Conservation (phyloP, 2,113 vertebrate genomes). For the Penelope pileata region DNA sequence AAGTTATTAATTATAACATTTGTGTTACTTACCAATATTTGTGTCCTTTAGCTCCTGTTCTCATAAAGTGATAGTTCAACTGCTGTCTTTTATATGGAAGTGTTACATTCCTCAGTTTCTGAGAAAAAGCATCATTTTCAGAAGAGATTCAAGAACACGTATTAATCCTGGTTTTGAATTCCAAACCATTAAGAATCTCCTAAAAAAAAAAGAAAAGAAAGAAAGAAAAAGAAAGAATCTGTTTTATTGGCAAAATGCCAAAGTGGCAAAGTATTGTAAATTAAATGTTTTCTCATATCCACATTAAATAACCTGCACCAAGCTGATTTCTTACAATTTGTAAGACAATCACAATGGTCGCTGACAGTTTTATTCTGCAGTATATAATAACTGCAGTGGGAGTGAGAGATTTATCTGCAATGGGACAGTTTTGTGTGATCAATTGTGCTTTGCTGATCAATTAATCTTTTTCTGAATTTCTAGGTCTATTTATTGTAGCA, state of each 20-base stretch:
- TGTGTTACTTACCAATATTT: not conserved
- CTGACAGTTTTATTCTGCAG: not conserved
- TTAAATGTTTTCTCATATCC: not conserved
- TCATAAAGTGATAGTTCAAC: not conserved
- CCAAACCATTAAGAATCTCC: not conserved
- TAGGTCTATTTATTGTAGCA: not conserved
- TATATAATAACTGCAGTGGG: not conserved
- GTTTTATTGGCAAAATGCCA: not conserved
- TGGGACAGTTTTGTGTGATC: not conserved
- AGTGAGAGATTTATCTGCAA: not conserved
- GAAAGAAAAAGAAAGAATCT: not conserved
- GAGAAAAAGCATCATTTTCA: not conserved
- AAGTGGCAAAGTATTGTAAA: not conserved
- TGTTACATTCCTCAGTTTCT: rapidly evolving
- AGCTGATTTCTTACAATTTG: not conserved
- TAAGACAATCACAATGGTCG: not conserved
- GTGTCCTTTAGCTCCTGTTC: not conserved
- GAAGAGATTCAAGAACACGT: not conserved
- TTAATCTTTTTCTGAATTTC: not conserved
- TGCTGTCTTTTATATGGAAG: not conserved
- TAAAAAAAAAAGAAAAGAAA: no score
- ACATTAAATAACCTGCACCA: rapidly evolving
- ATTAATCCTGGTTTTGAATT: not conserved
- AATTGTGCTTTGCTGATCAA: not conserved
- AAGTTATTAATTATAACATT: not conserved